phyloP scores from a whole-genome alignment of 2,113 vertebrate species.

The Fulica atra region DNA sequence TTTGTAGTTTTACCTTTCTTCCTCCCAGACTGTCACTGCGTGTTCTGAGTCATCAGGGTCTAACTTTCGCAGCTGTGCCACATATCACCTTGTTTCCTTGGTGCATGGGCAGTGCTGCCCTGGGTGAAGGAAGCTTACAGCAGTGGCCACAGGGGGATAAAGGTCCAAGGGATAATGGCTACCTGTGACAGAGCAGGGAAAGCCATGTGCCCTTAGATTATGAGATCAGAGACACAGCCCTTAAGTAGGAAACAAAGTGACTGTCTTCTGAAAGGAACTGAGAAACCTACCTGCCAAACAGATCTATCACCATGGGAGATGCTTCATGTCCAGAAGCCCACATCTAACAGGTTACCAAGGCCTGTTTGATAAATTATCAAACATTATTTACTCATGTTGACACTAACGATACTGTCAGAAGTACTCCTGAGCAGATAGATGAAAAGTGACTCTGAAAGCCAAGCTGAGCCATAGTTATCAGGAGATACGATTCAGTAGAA shows the following conservation, averaged over 20 bases:
- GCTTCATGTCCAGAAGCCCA: background rate
- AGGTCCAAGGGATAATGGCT: background rate
- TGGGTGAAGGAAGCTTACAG: background rate
- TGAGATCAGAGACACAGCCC: background rate
- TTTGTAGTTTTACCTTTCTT: background rate
- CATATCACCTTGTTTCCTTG: background rate
- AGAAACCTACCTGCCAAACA: background rate
- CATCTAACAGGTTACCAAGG: background rate
- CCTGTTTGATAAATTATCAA: background rate
- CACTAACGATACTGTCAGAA: background rate
- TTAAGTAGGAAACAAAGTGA: background rate
- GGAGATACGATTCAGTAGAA: background rate
- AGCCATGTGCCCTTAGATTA: background rate
- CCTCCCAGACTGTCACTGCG: background rate
- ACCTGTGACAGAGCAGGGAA: background rate
- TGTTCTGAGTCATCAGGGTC: rapidly evolving
- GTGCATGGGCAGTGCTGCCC: rapidly evolving
- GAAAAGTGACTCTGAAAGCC: background rate
- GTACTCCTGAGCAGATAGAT: background rate
- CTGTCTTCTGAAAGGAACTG: background rate
- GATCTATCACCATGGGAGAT: background rate
- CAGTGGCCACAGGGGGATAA: too few relatives aligned
- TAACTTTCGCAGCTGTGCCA: background rate
- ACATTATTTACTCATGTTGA: background rate
- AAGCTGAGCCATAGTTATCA: background rate